Percentiles rank a stretch among this genome's conserved stretches.
Conservation (phyloP, 2,888 invertebrate genomes). For the Apodemia hepburni region DNA sequence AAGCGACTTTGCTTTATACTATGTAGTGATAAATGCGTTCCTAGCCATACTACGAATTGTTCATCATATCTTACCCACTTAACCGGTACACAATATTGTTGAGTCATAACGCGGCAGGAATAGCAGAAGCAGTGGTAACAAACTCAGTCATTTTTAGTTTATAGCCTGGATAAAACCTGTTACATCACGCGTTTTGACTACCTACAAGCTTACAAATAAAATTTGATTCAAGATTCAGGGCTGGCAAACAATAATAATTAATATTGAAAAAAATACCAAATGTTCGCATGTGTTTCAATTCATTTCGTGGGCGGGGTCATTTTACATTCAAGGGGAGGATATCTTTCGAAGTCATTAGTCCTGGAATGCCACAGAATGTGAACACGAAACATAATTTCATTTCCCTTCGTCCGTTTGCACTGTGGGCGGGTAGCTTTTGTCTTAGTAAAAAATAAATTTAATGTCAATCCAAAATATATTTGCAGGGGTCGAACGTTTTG, state of each 20-base stretch:
- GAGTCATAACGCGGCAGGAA: too few relatives aligned
- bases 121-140: too few relatives aligned
- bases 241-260: conserved; percentile 69
- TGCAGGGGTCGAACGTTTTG: conserved; percentile 42
- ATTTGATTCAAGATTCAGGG: conserved; percentile 35
- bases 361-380: conserved; percentile 67
- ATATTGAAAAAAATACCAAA: conserved; percentile 59
- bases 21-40: too few relatives aligned
- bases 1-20: too few relatives aligned
- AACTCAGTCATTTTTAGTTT: too few relatives aligned
- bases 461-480: conserved; percentile 69
- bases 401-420: conserved; percentile 47
- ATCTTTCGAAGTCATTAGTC: conserved; percentile 76
- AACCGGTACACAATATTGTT: too few relatives aligned
- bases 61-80: too few relatives aligned
- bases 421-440: conserved; percentile 76
- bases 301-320: conserved; percentile 72
- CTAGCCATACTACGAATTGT: too few relatives aligned
- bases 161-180: background rate
- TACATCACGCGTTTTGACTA: background rate
- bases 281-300: conserved; percentile 64
- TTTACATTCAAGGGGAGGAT: conserved; percentile 79
- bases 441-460: conserved; percentile 57
- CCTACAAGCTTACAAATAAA: background rate
- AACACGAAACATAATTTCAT: conserved; percentile 67